phyloP scores from a whole-genome alignment of 2,113 vertebrate genomes.

The Penelope pileata region DNA sequence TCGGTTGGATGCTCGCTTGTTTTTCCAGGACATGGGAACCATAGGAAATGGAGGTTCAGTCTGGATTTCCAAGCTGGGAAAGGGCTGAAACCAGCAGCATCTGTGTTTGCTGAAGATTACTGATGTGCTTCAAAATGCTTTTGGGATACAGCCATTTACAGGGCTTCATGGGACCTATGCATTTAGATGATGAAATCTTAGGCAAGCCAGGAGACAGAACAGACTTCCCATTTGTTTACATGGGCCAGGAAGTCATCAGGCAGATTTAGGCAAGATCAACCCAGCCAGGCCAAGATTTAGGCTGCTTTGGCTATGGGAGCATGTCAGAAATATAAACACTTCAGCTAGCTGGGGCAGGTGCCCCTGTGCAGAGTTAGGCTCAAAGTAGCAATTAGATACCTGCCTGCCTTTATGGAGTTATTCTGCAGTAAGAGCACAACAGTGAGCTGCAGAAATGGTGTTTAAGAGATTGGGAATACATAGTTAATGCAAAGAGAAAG shows the following conservation, averaged over 20 bases:
- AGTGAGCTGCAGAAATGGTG: not conserved
- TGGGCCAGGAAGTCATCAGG: not conserved
- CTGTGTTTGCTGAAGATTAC: not conserved
- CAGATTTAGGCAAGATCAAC: not conserved
- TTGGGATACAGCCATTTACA: not conserved
- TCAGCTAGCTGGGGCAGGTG: not conserved
- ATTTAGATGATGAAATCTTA: not conserved
- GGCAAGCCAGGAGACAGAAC: not conserved
- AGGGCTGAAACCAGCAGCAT: conserved; percentile 11
- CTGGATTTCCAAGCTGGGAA: not conserved
- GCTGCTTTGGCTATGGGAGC: not conserved
- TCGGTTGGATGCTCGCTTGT: not conserved
- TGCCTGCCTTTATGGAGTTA: not conserved
- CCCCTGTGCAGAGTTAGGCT: not conserved
- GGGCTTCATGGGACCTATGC: not conserved
- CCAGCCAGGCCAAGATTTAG: not conserved
- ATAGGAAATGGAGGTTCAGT: not conserved
- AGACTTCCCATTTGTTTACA: not conserved
- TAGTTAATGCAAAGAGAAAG: not conserved
- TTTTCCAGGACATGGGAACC: not conserved
- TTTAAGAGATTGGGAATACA: not conserved
- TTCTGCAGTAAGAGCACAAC: not conserved
- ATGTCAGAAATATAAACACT: not conserved
- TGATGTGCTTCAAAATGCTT: not conserved
- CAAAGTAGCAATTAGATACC: not conserved